Conservation (phyloP, 2,113 vertebrate species). For the Pygoscelis adeliae region DNA sequence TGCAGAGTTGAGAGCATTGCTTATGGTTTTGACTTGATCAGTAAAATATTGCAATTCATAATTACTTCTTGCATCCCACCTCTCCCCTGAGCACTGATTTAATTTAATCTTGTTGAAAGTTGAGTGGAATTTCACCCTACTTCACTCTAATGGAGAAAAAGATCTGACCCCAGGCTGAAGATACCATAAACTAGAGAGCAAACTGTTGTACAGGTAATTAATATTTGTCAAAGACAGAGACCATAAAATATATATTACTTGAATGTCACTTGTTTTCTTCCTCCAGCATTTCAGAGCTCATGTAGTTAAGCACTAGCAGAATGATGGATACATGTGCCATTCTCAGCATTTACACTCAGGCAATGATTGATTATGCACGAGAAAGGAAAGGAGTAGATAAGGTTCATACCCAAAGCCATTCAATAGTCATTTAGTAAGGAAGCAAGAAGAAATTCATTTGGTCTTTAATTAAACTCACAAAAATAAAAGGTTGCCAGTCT, state of each 20-base stretch:
- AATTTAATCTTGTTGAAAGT: neutral
- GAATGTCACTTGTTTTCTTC: slow-evolving; percentile 5
- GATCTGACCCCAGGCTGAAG: neutral
- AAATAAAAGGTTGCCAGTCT: neutral
- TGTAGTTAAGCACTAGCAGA: neutral
- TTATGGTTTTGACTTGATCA: neutral
- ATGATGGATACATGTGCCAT: slow-evolving; percentile 18
- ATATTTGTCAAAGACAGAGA: slow-evolving; percentile 20
- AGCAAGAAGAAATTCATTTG: neutral
- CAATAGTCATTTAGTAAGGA: neutral
- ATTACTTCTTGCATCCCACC: neutral
- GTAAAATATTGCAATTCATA: neutral
- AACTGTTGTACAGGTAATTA: slow-evolving; percentile 11
- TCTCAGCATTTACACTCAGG: neutral
- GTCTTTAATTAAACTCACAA: slow-evolving; percentile 10
- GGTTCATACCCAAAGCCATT: neutral
- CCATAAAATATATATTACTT: slow-evolving; percentile 8
- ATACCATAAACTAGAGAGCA: neutral
- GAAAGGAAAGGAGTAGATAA: neutral
- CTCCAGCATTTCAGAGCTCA: neutral
- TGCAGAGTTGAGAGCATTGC: neutral
- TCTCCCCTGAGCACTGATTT: neutral
- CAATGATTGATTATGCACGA: slow-evolving; percentile 24
- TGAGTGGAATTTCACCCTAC: neutral
- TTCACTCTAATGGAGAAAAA: neutral